phyloP scores from a whole-genome alignment of 2,888 invertebrate genomes.

The Agrotis puta region DNA sequence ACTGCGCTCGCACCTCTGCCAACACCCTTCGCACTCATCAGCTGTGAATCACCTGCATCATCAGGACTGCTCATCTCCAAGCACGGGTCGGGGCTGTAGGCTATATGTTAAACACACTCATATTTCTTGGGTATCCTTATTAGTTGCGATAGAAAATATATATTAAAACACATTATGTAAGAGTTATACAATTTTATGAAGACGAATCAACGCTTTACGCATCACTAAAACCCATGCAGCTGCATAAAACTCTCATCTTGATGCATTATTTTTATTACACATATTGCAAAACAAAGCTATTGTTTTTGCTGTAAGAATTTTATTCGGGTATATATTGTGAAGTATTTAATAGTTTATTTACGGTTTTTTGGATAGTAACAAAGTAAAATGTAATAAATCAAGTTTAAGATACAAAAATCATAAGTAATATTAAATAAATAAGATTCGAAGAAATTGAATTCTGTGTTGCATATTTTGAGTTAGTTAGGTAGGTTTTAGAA shows the following conservation, averaged over 20 bases:
- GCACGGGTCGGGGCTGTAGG: constrained; percentile 8
- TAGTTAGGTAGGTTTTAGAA: background rate
- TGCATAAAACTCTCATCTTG: constrained; percentile 18
- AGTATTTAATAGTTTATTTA: constrained; percentile 2
- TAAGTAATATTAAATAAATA: background rate
- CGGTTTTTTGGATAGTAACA: background rate
- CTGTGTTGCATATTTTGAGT: background rate
- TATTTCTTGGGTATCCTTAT: constrained; percentile 37
- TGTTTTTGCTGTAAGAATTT: constrained; percentile 7
- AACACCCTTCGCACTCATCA: constrained; percentile 88
- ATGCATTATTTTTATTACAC: constrained; percentile 34
- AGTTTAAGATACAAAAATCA: background rate
- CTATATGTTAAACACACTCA: constrained; percentile 31
- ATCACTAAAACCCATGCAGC: constrained; percentile 33
- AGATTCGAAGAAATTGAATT: background rate
- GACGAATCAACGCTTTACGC: constrained; percentile 37
- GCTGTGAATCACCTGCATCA: constrained; percentile 85
- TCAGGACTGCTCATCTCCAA: constrained; percentile 66
- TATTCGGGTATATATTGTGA: constrained; percentile 2
- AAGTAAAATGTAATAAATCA: background rate
- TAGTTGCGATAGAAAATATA: constrained; percentile 37
- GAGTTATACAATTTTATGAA: constrained; percentile 54
- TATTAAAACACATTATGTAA: constrained; percentile 56
- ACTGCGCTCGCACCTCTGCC: constrained; percentile 87
- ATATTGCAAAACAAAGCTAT: constrained; percentile 5